These are phyloP conservation scores for Nanger granti DNA, from an alignment of 2,113 vertebrate species.

Conservation along the genomic window DNA sequence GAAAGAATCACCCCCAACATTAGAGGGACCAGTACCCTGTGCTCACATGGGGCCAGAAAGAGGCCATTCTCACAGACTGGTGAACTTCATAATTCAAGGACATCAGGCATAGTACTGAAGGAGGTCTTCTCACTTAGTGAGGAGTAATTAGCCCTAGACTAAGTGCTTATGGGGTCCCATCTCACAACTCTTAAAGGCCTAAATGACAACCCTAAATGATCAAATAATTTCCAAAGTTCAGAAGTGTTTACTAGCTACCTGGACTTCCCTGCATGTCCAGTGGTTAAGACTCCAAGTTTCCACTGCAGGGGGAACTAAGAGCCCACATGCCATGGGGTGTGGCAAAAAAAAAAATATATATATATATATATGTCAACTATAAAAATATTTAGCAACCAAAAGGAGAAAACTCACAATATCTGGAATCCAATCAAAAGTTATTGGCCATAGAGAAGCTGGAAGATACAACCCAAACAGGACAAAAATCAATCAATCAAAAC, in stretches of 20 bases:
- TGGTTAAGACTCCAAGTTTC: background rate
- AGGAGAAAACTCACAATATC: background rate
- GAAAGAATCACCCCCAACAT: background rate
- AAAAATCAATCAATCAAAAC: background rate
- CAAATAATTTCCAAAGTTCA: background rate
- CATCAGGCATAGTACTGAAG: background rate
- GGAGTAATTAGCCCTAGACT: background rate
- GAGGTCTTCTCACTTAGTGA: background rate
- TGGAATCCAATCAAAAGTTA: background rate
- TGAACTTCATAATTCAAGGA: too few relatives aligned
- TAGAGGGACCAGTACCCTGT: background rate
- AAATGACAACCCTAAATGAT: background rate
- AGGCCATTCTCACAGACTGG: background rate
- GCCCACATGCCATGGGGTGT: background rate
- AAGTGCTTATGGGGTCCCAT: background rate
- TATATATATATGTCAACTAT: background rate
- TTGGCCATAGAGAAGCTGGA: background rate
- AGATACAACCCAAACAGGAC: background rate
- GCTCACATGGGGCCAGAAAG: background rate
- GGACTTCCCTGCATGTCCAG: background rate
- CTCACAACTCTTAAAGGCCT: background rate
- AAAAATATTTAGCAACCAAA: background rate
- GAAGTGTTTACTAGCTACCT: background rate
- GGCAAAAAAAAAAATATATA: background rate
- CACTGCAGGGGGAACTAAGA: background rate